Evolutionary conservation across 2,113 vertebrate genomes (phyloP).

Genomic region (Oreochromis aureus): DNA sequence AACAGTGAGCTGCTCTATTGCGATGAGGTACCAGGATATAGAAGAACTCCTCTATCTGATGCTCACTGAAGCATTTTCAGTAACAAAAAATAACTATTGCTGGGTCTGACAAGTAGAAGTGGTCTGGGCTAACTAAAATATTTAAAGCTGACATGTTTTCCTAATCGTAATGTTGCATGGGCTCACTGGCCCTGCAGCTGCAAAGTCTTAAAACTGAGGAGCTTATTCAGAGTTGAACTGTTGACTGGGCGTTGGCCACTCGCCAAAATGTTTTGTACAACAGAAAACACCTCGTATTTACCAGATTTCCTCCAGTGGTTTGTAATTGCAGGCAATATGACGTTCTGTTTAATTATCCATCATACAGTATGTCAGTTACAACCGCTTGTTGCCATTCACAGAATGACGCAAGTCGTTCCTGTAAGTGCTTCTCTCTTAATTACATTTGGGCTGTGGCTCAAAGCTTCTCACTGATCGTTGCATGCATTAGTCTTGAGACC

Average conservation of each 20-base stretch:
- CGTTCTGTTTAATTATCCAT: background rate
- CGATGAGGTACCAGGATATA: background rate
- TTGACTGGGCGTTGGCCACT: slow-evolving; percentile 14
- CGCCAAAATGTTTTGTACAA: background rate
- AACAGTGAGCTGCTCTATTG: background rate
- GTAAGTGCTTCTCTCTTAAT: background rate
- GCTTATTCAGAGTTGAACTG: slow-evolving; percentile 11
- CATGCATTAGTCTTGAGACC: background rate
- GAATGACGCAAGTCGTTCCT: background rate
- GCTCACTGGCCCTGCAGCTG: background rate
- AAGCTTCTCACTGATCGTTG: background rate
- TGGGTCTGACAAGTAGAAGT: background rate
- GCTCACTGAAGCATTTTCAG: background rate
- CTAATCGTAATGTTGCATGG: background rate
- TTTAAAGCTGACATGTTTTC: slow-evolving; percentile 27
- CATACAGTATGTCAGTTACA: background rate
- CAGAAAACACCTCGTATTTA: background rate
- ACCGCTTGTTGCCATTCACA: background rate
- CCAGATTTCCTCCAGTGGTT: background rate
- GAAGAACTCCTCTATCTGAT: background rate
- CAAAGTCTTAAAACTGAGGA: background rate
- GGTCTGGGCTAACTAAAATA: slow-evolving; percentile 8
- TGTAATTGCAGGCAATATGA: background rate
- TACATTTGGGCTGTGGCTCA: background rate
- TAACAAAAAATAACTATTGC: background rate